Conservation (phyloP, 2,113 vertebrate species). For the Meleagris gallopavo region DNA sequence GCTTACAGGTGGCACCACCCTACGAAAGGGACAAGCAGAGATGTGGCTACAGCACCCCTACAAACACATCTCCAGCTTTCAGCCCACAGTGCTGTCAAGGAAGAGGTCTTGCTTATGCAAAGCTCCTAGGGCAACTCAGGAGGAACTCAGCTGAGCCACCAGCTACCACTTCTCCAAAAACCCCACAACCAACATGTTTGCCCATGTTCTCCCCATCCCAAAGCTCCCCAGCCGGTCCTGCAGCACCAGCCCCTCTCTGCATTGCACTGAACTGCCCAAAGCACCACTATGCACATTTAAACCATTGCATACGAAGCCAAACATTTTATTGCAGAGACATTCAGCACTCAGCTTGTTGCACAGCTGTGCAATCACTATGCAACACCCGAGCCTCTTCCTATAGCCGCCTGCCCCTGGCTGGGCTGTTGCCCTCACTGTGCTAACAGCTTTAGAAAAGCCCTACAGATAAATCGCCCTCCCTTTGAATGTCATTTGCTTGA, state of each 20-base stretch:
- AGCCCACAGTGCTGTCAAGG: not conserved
- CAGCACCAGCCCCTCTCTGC: not conserved
- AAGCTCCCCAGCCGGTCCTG: fast-evolving
- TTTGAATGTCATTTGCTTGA: not conserved
- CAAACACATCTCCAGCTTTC: not conserved
- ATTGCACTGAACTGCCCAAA: not conserved
- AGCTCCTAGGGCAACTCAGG: not conserved
- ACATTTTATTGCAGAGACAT: not conserved
- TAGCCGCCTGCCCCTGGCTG: not conserved
- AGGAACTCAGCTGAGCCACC: not conserved
- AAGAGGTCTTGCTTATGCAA: slow-evolving; percentile 29
- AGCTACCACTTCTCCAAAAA: not conserved
- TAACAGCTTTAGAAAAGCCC: not conserved
- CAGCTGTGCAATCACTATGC: not conserved
- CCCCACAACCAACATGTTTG: not conserved
- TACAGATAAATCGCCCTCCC: not conserved
- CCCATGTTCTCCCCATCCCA: not conserved
- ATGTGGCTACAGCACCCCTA: not conserved
- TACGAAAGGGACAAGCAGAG: not conserved
- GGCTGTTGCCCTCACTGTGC: not conserved
- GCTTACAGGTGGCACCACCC: not conserved
- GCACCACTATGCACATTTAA: not conserved
- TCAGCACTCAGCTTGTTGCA: not conserved
- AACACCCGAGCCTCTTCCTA: not conserved
- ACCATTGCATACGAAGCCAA: not conserved